Evolutionary conservation across 2,113 vertebrate genomes (phyloP), one percentile per base, ranked within the genome.

Genomic region (Rana temporaria): DNA sequence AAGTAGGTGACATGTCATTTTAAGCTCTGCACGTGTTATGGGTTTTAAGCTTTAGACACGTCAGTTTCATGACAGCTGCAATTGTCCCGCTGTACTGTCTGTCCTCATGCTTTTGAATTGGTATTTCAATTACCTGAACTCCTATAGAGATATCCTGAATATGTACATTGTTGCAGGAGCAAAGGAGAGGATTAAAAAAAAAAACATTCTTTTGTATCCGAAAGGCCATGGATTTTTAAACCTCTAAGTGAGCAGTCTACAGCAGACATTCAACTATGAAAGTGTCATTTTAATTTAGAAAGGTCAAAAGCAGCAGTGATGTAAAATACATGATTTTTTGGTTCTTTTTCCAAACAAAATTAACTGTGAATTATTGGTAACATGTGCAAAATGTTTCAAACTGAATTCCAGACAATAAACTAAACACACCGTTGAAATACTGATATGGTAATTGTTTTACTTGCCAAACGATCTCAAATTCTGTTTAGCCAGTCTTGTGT

Each of bases 11-110:
- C 53, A 62, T 75, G 55, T 62, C 19, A 75, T 75, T 75, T 75
- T 57, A 16, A 59, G 56, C 72, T 75, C 56, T 4, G 32, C 19
- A 17, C n/a, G n/a, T 63, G 71, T 75, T 60, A 60, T 60, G 56
- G 57, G 60, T 75, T 75, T 60, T 60, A 74, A 38, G 56, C 56
- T 75, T 75, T 19, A 62, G 72, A 75, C 38, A 57, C 60, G 56
- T 60, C 32, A 60, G 53, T 42, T 75, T 42, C 2, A 38, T 75
- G 57, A 75, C 72, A 62, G 72, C 53, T 20, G 38, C 72, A 32
- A 75, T 75, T 75, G 72, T 75, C n/a, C 56, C 56, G 42, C 72
- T 62, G 56, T 60, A 60, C 24, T 62, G 42, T 38, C 72, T 60
- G 72, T 42, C 72, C 30, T 17, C 60, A 59, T 20, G 72, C n/a